These are phyloP conservation scores for Alouatta palliata DNA, from an alignment of 2,113 vertebrate species.

Conservation along the genomic window DNA sequence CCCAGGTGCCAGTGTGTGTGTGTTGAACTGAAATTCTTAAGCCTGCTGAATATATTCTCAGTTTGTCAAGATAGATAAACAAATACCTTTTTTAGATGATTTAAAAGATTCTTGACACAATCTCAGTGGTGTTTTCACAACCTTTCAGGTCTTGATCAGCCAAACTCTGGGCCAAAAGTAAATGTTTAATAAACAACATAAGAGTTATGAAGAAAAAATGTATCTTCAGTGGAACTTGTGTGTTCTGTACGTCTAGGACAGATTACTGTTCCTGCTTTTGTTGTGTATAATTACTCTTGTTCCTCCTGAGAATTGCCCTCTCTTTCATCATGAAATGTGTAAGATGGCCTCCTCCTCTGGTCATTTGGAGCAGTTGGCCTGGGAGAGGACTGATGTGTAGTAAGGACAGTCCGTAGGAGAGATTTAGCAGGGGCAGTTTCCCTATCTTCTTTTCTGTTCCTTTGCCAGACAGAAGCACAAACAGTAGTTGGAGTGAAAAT, in stretches of 20 bases:
- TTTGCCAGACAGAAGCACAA: neutral
- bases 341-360: neutral
- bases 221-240: neutral
- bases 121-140: neutral
- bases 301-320: neutral
- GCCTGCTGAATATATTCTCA: neutral
- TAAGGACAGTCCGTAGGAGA: neutral
- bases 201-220: neutral
- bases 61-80: neutral
- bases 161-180: neutral
- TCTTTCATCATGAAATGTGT: neutral
- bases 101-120: neutral
- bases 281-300: neutral
- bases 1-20: neutral
- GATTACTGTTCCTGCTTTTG: neutral
- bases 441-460: neutral
- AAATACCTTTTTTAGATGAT: neutral
- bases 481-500: neutral
- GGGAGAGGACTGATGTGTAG: neutral
- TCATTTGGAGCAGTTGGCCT: neutral
- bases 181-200: neutral
- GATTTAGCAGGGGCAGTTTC: neutral
- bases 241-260: neutral
- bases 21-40: neutral
- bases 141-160: neutral